Evolutionary conservation across 2,113 vertebrate species (phyloP), one percentile per base, ranked within the genome.

Genomic region (Cyprichromis sp.): DNA sequence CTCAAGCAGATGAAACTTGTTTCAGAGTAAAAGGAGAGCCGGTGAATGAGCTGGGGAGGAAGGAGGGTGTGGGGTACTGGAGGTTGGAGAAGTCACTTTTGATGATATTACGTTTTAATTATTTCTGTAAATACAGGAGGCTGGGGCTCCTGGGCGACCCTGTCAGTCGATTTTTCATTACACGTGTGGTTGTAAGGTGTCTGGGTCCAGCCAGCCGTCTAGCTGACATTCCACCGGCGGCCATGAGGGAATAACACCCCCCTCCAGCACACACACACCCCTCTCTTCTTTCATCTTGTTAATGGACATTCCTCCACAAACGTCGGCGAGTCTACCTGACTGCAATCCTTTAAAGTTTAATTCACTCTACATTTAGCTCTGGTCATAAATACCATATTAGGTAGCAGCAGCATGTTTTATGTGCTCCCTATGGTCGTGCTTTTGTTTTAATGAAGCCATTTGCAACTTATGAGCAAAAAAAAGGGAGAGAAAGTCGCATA

Each of bases 381-480:
- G 97, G 97, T 98, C 98, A 98, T 98, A 99, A 99, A 99, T 98
- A 99, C 97, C 97, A 97, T 98, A 97, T 98, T 98, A 98, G 97
- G 97, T 97, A 97, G 97, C 97, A 95, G 96, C 97, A 95, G 96
- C 98, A 95, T 97, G 96, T 97, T 98, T 97, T 96, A 97, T 96
- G 96, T 93, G 96, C 96, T 99, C 98, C 98, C 98, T 96, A 95
- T 97, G 97, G 98, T 97, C 95, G 93, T 96, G 97, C 97, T 98
- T 98, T 98, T 98, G 97, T 98, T 99, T 99, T 99, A 99, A 99
- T 99, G 98, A 99, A 98, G 97, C 97, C 98, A 98, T 99, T 98
- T 99, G 97, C 97, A 98, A 98, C 97, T 97, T 97, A 97, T 97
- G 97, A 97, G 97, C 95, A 94, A 96, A 96, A 97, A 96, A 96